Evolutionary conservation across 2,888 invertebrate genomes (phyloP).

Genomic region (Thymelicus acteon): DNA sequence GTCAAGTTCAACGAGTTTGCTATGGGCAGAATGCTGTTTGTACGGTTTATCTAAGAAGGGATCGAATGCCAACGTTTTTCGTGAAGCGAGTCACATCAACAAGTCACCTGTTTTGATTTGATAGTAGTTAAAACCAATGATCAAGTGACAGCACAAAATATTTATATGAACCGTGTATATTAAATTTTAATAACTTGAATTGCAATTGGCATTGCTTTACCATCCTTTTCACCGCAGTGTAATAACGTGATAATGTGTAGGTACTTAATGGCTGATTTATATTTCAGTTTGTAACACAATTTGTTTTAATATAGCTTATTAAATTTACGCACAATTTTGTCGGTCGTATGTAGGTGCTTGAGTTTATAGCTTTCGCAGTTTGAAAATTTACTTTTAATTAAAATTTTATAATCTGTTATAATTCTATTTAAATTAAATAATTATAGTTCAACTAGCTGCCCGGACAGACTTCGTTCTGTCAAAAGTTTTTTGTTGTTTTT

Average conservation of each 20-base stretch:
- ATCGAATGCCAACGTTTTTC: too few relatives aligned
- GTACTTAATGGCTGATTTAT: slow-evolving; percentile 28
- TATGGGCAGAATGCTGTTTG: too few relatives aligned
- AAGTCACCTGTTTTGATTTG: background rate
- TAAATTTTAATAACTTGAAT: slow-evolving; percentile 14
- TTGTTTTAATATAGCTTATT: slow-evolving; percentile 33
- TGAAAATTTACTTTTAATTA: too few relatives aligned
- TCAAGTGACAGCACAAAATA: background rate
- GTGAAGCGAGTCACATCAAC: too few relatives aligned
- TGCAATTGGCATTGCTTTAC: slow-evolving; percentile 20
- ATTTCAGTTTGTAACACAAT: slow-evolving; percentile 28
- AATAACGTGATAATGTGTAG: slow-evolving; percentile 27
- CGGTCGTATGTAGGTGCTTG: background rate
- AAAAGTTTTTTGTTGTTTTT: too few relatives aligned
- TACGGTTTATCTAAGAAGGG: too few relatives aligned
- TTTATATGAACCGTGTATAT: background rate
- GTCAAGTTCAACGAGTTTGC: background rate
- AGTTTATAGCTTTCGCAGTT: background rate
- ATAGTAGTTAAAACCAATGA: background rate
- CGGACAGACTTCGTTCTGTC: too few relatives aligned
- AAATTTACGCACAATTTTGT: slow-evolving; percentile 22
- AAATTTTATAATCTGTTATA: too few relatives aligned
- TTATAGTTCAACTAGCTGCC: too few relatives aligned
- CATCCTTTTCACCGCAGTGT: slow-evolving; percentile 23
- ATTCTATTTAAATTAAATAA: too few relatives aligned